These are phyloP conservation scores for Bos javanicus DNA, from an alignment of 2,113 vertebrate species.

Conservation along the genomic window DNA sequence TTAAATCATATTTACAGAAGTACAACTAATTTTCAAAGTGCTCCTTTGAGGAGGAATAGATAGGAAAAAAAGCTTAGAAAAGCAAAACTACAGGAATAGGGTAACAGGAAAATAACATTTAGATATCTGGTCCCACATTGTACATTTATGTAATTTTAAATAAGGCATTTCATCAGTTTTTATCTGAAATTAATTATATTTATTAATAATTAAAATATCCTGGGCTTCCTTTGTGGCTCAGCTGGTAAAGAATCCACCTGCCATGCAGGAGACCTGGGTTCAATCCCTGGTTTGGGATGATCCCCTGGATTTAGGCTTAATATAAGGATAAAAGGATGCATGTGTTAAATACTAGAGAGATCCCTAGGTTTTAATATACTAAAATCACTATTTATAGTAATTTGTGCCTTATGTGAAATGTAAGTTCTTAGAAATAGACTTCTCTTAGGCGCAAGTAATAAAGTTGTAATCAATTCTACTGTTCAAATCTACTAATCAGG, in stretches of 20 bases:
- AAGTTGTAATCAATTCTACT: not conserved
- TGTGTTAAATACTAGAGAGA: not conserved
- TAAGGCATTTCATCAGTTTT: not conserved
- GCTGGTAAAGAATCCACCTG: not conserved
- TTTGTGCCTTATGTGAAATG: not conserved
- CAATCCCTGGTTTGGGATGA: not conserved
- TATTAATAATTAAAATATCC: not conserved
- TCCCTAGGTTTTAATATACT: not conserved
- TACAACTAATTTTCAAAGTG: conserved; percentile 55
- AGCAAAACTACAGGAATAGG: not conserved
- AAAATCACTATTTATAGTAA: not conserved
- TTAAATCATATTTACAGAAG: conserved; percentile 53
- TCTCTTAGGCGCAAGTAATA: not conserved
- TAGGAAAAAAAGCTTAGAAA: not conserved
- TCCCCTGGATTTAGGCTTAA: not conserved
- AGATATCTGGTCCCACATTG: not conserved
- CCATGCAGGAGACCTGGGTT: not conserved
- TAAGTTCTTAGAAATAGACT: not conserved
- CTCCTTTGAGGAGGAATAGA: conserved; percentile 16
- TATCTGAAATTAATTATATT: not conserved
- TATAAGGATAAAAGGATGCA: not conserved
- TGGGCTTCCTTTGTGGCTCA: not conserved
- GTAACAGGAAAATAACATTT: not conserved
- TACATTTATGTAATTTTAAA: not conserved
- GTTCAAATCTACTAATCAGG: not conserved